Conservation (phyloP, 2,888 invertebrate species). For the Zeuzera pyrina region DNA sequence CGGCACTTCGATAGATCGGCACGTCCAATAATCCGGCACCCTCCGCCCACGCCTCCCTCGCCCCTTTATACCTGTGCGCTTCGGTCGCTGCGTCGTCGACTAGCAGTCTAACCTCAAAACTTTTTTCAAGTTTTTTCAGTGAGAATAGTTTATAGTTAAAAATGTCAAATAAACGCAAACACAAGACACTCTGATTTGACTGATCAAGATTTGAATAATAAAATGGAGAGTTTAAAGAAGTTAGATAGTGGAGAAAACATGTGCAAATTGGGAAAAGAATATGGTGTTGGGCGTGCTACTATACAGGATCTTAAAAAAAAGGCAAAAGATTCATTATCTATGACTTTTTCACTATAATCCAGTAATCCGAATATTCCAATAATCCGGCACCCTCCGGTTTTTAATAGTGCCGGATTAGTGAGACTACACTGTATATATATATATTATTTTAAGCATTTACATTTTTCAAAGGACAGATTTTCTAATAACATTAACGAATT, state of each 20-base stretch:
- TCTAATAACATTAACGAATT: too few species aligned
- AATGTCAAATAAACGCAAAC: constrained; percentile 1
- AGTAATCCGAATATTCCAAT: too few species aligned
- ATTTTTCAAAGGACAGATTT: too few species aligned
- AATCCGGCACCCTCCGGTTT: too few species aligned
- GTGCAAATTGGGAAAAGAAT: constrained; percentile 20
- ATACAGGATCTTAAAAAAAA: constrained; percentile 21
- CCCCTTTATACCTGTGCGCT: neutral
- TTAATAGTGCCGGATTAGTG: too few species aligned
- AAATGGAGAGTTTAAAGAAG: constrained; percentile 20
- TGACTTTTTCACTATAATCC: too few species aligned
- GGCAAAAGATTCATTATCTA: constrained; percentile 20
- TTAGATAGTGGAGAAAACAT: constrained; percentile 21
- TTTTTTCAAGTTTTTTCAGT: constrained; percentile 4
- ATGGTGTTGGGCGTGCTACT: constrained; percentile 20
- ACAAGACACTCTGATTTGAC: too few species aligned
- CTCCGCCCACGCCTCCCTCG: too few species aligned
- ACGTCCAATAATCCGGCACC: too few species aligned
- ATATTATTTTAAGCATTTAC: too few species aligned
- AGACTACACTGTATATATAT: too few species aligned
- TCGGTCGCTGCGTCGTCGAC: constrained; percentile 6
- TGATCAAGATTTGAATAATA: constrained; percentile 12
- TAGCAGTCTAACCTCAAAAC: constrained; percentile 10
- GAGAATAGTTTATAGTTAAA: constrained; percentile 7
- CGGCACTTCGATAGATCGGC: too few species aligned